Base-by-base conservation (phyloP, 2,888 invertebrate genomes). In the Stenotaenia linearis region DNA sequence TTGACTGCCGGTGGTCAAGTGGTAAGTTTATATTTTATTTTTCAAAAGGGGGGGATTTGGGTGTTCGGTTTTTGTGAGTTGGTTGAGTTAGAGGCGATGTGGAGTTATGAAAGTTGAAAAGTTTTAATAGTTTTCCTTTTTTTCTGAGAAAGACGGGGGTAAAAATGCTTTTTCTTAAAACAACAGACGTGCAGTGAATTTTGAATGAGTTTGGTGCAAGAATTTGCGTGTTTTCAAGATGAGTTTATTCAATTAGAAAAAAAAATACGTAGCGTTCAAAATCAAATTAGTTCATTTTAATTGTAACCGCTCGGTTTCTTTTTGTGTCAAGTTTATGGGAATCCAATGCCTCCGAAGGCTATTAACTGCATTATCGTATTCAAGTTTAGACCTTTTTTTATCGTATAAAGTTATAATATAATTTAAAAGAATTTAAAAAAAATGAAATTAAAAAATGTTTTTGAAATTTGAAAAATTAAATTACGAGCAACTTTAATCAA, bases 191-290 rank as follows among this genome's bases (percentile, higher is more conserved):
- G 61, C 61, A 25, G 1, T 61, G 61, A 61, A 61, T 61, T 61
- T 9, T 0, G 10, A 61, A 61, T 61, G 61, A 61, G 61, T 61
- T 61, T 61, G 23, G 61, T 61, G 61, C 61, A 61, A 25, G 61
- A 61, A 61, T 61, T 61, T 61, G 61, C 61, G 23, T 61, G 61
- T 61, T 61, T 61, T 61, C 61, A 61, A 61, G 61, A 25, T 61
- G 61, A 61, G 61, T 61, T 61, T 61, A 61, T 56, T 56, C 56
- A 56, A 56, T 61, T 61, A n/a, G 45, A 15, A 9, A 32, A 32
- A 45, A 56, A 56, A 56, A n/a, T n/a, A n/a, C n/a, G 12, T 21
- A 56, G 18, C 45, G 56, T 56, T 56, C 56, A 21, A 21, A 56
- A 23, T 56, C 23, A 56, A 56, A 23, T 56, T 23, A 56, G 12